A percentile compares a stretch with the other conserved stretches of the same genome.
Conservation (phyloP, 2,888 invertebrate genomes). For the Pristionchus maxplancki region DNA sequence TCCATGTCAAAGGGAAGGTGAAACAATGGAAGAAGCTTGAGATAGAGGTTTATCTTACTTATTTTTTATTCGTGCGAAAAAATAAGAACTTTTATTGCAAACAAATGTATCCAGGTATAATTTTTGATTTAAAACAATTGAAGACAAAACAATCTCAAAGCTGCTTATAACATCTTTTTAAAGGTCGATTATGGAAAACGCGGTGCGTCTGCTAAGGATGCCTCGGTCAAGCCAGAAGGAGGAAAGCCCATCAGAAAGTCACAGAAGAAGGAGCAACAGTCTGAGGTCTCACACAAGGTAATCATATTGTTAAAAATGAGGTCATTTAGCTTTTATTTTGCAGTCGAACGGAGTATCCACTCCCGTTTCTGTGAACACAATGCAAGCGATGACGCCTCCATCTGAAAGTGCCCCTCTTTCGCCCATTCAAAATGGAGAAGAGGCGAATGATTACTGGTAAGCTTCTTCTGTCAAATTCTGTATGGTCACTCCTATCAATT, state of each 20-base stretch:
- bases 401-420: constrained; percentile 47
- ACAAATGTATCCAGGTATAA: background rate
- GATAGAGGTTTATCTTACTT: constrained; percentile 66
- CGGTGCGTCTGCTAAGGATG: constrained; percentile 32
- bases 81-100: too few relatives aligned
- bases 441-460: constrained; percentile 47
- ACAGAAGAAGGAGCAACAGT: constrained; percentile 28
- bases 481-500: background rate
- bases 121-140: background rate
- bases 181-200: constrained; percentile 50
- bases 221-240: background rate
- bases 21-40: constrained; percentile 76
- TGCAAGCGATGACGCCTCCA: constrained; percentile 2
- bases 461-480: background rate
- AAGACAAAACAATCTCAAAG: too few relatives aligned
- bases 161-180: too few relatives aligned
- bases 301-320: background rate
- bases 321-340: background rate
- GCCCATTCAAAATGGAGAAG: constrained; percentile 47
- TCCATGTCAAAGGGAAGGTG: constrained; percentile 61
- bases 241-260: background rate
- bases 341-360: constrained; percentile 39
- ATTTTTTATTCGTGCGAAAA: too few relatives aligned
- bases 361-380: background rate
- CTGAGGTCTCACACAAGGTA: background rate